A percentile compares a stretch with the other conserved stretches of the same genome.
These are phyloP conservation scores for Agapostemon virescens DNA, from an alignment of 2,888 invertebrate genomes.

Conservation along the genomic window DNA sequence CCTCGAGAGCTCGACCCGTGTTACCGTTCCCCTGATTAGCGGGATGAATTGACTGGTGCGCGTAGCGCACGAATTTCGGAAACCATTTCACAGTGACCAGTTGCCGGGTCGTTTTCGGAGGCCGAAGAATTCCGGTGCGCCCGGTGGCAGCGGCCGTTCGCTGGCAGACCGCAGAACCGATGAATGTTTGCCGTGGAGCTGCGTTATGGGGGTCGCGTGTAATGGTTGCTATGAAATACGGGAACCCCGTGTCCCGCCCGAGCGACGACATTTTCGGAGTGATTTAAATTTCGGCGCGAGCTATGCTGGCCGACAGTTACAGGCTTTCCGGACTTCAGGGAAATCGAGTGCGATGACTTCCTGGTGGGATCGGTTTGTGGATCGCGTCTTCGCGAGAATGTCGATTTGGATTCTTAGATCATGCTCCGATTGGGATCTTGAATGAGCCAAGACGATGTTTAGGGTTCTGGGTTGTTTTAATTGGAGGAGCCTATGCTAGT, in stretches of 20 bases:
- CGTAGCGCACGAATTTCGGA: not conserved
- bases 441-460: not conserved
- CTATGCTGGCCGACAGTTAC: too few relatives aligned
- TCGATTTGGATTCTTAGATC: not conserved
- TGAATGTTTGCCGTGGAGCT: not conserved
- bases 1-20: not conserved
- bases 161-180: slow-evolving; percentile 6
- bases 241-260: not conserved
- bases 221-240: not conserved
- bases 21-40: slow-evolving; percentile 10
- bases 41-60: not conserved
- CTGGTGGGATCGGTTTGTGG: not conserved
- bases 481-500: too few relatives aligned
- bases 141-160: not conserved
- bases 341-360: not conserved
- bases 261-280: not conserved
- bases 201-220: not conserved
- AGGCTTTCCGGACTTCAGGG: not conserved
- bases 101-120: not conserved
- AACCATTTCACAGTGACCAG: not conserved
- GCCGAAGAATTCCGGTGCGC: slow-evolving; percentile 7
- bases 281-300: not conserved
- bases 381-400: not conserved
- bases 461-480: too few relatives aligned
- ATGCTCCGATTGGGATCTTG: not conserved